Conservation (phyloP, 92 coral and sea anemone species). For the Phenganax marumi region DNA sequence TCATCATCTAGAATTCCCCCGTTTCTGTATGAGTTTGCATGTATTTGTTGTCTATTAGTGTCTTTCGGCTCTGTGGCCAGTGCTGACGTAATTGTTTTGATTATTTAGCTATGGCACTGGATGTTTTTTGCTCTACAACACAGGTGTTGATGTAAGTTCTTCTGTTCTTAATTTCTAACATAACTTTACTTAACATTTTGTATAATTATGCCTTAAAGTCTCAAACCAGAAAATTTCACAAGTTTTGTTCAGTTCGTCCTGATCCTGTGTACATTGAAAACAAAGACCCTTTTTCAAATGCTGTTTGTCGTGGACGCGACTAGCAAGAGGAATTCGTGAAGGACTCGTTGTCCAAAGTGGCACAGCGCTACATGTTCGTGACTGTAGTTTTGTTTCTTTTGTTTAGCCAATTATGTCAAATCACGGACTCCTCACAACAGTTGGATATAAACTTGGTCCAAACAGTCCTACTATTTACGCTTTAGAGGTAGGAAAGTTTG, state of each 20-base stretch:
- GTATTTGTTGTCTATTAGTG: not conserved
- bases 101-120: constrained; percentile 84
- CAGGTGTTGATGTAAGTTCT: constrained; percentile 77
- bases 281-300: no score
- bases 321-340: no score
- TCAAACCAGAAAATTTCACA: no score
- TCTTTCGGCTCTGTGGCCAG: not conserved
- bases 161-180: not conserved
- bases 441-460: constrained; percentile 92
- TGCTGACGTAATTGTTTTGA: not conserved
- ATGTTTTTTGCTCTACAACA: constrained; percentile 90
- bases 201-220: not conserved
- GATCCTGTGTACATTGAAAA: no score
- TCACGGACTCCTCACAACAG: constrained; percentile 90
- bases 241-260: no score
- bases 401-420: constrained; percentile 81
- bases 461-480: constrained; percentile 84
- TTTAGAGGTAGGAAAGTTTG: constrained; percentile 63
- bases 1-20: no score
- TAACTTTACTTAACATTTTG: not conserved
- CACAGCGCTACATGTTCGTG: no score
- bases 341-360: no score
- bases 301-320: no score
- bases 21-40: not conserved
- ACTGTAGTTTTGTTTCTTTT: no score